Conservation (phyloP, 92 coral and sea anemone genomes). For the Blastomussa wellsi region DNA sequence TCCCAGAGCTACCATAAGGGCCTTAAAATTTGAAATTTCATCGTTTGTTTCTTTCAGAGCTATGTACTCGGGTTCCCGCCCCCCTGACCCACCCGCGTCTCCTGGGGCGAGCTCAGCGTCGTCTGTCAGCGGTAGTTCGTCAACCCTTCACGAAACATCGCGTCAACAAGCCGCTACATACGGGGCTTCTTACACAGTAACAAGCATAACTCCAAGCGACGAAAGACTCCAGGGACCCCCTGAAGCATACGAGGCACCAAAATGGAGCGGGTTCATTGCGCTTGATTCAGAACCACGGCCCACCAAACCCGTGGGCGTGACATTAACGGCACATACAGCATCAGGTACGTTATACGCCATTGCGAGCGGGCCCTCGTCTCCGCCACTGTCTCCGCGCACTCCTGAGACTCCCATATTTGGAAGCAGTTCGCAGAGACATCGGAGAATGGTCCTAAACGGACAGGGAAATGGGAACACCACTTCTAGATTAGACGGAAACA, state of each 20-base stretch:
- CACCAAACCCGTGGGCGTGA: constrained; percentile 60
- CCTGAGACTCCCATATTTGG: constrained; percentile 86
- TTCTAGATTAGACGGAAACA: constrained; percentile 28
- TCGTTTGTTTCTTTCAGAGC: constrained; percentile 17
- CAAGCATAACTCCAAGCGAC: constrained; percentile 62
- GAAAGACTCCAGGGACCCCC: constrained; percentile 45
- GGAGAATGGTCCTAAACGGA: constrained; percentile 65
- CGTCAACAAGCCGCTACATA: constrained; percentile 60
- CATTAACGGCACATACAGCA: constrained; percentile 69
- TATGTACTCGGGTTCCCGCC: constrained; percentile 41
- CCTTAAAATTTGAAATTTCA: neutral
- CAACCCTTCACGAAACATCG: constrained; percentile 72
- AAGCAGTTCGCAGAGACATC: constrained; percentile 81
- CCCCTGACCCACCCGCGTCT: constrained; percentile 33
- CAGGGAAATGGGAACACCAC: constrained; percentile 48
- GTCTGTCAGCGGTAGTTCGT: constrained; percentile 81
- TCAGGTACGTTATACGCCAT: constrained; percentile 78
- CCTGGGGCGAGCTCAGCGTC: constrained; percentile 70
- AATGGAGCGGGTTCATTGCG: constrained; percentile 72
- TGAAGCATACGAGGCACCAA: constrained; percentile 48
- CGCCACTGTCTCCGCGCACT: constrained; percentile 54
- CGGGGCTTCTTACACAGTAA: constrained; percentile 87
- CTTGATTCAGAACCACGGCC: constrained; percentile 52
- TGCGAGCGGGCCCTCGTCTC: constrained; percentile 84
- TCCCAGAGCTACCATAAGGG: neutral